A percentile compares a stretch with the other conserved stretches of the same genome.
phyloP scores from a whole-genome alignment of 2,113 vertebrate species.

The Salminus brasiliensis region DNA sequence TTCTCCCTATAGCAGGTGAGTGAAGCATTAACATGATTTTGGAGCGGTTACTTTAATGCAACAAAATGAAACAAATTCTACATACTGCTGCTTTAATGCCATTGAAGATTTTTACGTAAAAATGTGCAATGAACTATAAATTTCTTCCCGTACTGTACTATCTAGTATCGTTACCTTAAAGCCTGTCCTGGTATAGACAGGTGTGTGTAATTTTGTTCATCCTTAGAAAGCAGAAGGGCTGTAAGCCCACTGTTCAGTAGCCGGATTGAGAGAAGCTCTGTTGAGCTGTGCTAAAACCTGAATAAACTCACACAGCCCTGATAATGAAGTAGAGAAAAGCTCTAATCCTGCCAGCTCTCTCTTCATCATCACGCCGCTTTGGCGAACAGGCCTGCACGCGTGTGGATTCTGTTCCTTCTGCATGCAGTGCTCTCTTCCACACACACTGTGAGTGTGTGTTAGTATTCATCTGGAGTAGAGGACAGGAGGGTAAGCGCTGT shows the following conservation, averaged over 20 bases:
- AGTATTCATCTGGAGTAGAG: slow-evolving; percentile 1
- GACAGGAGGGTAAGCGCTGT: slow-evolving; percentile 5
- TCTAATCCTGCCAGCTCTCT: slow-evolving; percentile 23
- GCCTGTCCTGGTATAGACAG: neutral
- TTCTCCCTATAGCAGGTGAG: too few relatives aligned
- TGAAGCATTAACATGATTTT: too few relatives aligned
- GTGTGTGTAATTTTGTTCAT: neutral
- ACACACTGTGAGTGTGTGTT: neutral
- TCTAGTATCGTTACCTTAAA: neutral
- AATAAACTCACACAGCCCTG: slow-evolving; percentile 24
- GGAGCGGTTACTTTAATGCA: too few relatives aligned
- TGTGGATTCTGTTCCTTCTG: neutral
- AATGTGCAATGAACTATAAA: too few relatives aligned
- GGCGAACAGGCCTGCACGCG: neutral
- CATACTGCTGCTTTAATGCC: too few relatives aligned
- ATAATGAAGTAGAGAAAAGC: slow-evolving; percentile 30
- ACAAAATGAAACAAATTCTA: too few relatives aligned
- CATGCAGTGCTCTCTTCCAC: neutral
- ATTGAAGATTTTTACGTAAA: too few relatives aligned
- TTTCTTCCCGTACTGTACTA: neutral
- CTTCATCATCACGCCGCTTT: slow-evolving; percentile 17
- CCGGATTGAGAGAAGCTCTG: slow-evolving; percentile 30
- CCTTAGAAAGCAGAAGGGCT: slow-evolving; percentile 8
- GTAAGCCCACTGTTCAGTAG: slow-evolving; percentile 44
- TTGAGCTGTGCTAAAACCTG: slow-evolving; percentile 33